Evolutionary conservation across 2,797 vertebrate species (phyloP).

Genomic region (Crax fasciolata): DNA sequence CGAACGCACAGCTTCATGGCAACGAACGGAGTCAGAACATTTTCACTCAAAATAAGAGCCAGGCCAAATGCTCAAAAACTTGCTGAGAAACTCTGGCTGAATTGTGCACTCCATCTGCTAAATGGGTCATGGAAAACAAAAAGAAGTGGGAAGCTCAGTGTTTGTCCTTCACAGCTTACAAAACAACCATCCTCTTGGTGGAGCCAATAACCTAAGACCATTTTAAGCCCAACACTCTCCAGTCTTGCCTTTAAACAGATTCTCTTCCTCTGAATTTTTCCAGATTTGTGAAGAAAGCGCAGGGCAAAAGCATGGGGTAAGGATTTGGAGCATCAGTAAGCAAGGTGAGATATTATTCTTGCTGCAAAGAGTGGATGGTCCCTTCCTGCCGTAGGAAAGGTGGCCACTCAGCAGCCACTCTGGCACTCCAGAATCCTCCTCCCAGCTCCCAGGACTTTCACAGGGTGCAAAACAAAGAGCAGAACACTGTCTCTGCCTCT

Average conservation of each 20-base stretch:
- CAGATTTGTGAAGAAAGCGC: background rate
- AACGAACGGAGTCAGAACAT: constrained; percentile 30
- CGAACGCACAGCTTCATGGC: background rate
- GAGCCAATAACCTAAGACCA: constrained; percentile 7
- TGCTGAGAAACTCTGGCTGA: constrained; percentile 60
- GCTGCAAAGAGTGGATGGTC: background rate
- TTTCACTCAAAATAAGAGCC: constrained; percentile 69
- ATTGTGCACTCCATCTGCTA: constrained; percentile 46
- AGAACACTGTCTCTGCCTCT: background rate
- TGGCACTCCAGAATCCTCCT: background rate
- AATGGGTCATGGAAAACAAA: constrained; percentile 48
- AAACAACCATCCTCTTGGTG: constrained; percentile 26
- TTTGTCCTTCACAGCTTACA: constrained; percentile 33
- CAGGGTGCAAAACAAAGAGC: constrained; percentile 6
- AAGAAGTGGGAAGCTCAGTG: constrained; percentile 38
- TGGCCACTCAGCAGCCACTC: background rate
- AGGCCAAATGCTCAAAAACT: constrained; percentile 58
- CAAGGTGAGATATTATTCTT: background rate
- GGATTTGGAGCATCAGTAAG: background rate
- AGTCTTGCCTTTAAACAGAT: background rate
- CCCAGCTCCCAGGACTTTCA: background rate
- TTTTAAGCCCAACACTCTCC: background rate
- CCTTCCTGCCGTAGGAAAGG: background rate
- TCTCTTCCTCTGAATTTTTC: background rate
- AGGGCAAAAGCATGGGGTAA: background rate